These are phyloP conservation scores for Corticium candelabrum DNA, from an alignment of 37 sponge, comb jelly and placozoan species.

Conservation along the genomic window DNA sequence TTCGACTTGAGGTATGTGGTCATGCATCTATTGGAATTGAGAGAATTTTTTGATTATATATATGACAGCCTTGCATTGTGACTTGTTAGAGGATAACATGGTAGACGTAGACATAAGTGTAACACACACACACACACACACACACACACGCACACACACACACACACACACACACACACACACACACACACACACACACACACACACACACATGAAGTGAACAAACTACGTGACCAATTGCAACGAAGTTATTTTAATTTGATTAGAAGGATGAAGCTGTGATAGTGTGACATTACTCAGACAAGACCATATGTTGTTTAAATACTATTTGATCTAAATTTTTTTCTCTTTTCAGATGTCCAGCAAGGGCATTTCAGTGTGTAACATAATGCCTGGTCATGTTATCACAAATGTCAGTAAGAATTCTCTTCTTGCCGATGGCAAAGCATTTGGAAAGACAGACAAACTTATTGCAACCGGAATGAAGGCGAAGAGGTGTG, in stretches of 20 bases:
- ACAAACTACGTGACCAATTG: too few relatives aligned
- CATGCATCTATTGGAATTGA: background rate
- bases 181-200: background rate
- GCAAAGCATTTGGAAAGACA: background rate
- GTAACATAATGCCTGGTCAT: constrained; percentile 30
- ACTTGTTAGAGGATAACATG: background rate
- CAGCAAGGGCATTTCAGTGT: constrained; percentile 8
- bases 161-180: constrained; percentile 22
- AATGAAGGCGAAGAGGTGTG: constrained; percentile 23
- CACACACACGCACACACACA: constrained; percentile 5
- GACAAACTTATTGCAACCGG: background rate
- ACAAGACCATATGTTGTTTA: background rate
- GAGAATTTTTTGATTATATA: too few relatives aligned
- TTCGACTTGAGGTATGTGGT: constrained; percentile 34
- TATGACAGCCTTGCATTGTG: too few relatives aligned
- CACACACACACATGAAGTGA: too few relatives aligned
- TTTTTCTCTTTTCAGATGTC: background rate
- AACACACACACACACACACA: background rate
- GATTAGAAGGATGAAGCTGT: too few relatives aligned
- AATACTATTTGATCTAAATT: background rate
- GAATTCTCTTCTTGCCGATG: constrained; percentile 34
- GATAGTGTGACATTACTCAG: too few relatives aligned
- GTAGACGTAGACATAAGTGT: too few relatives aligned
- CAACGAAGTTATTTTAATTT: too few relatives aligned
- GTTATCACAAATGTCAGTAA: constrained; percentile 18